These are phyloP conservation scores for Scomber japonicus DNA, from an alignment of 2,113 vertebrate species.

Conservation along the genomic window DNA sequence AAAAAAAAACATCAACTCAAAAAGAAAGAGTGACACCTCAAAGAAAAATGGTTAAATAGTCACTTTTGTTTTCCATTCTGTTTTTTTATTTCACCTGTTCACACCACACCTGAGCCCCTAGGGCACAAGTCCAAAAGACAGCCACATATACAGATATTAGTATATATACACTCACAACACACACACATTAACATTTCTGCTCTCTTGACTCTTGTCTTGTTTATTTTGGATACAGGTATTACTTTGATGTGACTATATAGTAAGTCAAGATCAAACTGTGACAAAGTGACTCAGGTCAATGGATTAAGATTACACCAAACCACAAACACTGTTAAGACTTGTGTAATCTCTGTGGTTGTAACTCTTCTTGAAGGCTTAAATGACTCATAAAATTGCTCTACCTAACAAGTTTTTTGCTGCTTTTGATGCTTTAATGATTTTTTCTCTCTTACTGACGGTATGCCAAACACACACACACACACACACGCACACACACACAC, in stretches of 20 bases:
- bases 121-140: slow-evolving; percentile 9
- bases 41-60: neutral
- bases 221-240: slow-evolving; percentile 61
- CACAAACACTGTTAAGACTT: slow-evolving; percentile 10
- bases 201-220: neutral
- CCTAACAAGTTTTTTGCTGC: neutral
- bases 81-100: slow-evolving; percentile 8
- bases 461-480: too few species aligned
- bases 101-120: slow-evolving; percentile 8
- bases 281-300: neutral
- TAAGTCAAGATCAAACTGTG: slow-evolving; percentile 24
- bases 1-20: neutral
- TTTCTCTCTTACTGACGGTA: neutral
- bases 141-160: neutral
- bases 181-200: neutral
- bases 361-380: neutral
- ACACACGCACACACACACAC: too few species aligned
- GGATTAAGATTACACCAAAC: slow-evolving; percentile 21
- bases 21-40: slow-evolving; percentile 7
- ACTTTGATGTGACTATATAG: neutral
- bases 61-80: neutral
- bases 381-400: slow-evolving; percentile 27
- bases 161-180: neutral
- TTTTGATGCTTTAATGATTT: slow-evolving; percentile 48
- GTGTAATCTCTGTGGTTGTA: slow-evolving; percentile 30